Conservation (phyloP, 2,797 vertebrate species). For the Dendrocincla fuliginosa region DNA sequence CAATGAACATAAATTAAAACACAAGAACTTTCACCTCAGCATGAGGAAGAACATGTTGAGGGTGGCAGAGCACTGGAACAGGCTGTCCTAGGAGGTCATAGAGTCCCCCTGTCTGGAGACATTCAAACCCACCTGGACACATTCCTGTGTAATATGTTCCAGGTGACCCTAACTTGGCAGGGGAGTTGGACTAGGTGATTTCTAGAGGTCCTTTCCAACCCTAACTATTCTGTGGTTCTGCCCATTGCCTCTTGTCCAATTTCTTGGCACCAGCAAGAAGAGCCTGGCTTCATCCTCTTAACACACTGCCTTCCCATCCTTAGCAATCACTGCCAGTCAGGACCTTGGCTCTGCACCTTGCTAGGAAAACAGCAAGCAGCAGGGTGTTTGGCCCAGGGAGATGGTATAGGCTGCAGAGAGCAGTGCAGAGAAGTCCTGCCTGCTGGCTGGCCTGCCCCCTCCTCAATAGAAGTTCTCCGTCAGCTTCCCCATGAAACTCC, state of each 20-base stretch:
- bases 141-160: background rate
- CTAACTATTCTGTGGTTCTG: background rate
- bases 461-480: background rate
- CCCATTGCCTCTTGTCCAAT: background rate
- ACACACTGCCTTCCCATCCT: background rate
- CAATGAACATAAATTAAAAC: background rate
- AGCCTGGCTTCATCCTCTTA: background rate
- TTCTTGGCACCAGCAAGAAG: background rate
- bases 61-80: background rate
- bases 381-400: background rate
- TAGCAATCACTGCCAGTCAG: background rate
- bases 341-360: background rate
- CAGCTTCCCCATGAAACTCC: background rate
- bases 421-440: accelerated
- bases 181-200: background rate
- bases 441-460: background rate
- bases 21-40: background rate
- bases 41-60: background rate
- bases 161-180: background rate
- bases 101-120: background rate
- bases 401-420: accelerated
- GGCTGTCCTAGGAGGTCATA: accelerated
- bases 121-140: background rate
- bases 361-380: background rate
- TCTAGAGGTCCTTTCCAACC: background rate